Base-by-base conservation (phyloP, 2,888 invertebrate genomes). In the Carterocephalus palaemon region DNA sequence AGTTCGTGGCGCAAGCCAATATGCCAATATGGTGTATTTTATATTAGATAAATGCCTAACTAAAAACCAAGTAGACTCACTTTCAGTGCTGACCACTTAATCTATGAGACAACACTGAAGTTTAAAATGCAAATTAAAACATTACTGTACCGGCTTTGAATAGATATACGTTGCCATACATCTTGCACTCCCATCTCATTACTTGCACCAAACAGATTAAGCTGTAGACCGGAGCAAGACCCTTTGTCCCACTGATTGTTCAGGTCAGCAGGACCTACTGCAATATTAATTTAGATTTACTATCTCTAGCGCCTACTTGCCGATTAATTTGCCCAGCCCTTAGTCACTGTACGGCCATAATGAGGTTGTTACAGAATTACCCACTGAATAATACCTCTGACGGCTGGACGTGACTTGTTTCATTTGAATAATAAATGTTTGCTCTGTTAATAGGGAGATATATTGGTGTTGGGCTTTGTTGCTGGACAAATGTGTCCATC, bases 231-330 rank as follows among this genome's bases (percentile, higher is more conserved):
- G 58, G 59, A 62, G 60, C 60, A 60, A 53, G 54, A 57, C 70
- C 75, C 75, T 76, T 72, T 74, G 70, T 70, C 61, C 67, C 48
- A 51, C 49, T 65, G 70, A 70, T 73, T 74, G 75, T 71, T 70
- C 67, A 65, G 78, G 75, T 79, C 78, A 79, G 61, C 64, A 54
- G 65, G 60, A 77, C 79, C 77, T 71, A 75, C 72, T 74, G 66
- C 54, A 62, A 71, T 76, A 79, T 79, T 78, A 73, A 80, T 76
- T 76, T 72, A 79, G 71, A 78, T 79, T 70, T 71, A 70, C 70
- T 70, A 75, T 77, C 75, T 67, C 61, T 48, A 56, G 54, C 57
- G 56, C 57, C 56, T 59, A 63, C 60, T 56, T 37, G 56, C 55
- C 60, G 60, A 68, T 67, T 75, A 75, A 69, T 67, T 61, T 58